phyloP scores from a whole-genome alignment of 1,140 invertebrate genomes.

The Zaprionus gabonicus region DNA sequence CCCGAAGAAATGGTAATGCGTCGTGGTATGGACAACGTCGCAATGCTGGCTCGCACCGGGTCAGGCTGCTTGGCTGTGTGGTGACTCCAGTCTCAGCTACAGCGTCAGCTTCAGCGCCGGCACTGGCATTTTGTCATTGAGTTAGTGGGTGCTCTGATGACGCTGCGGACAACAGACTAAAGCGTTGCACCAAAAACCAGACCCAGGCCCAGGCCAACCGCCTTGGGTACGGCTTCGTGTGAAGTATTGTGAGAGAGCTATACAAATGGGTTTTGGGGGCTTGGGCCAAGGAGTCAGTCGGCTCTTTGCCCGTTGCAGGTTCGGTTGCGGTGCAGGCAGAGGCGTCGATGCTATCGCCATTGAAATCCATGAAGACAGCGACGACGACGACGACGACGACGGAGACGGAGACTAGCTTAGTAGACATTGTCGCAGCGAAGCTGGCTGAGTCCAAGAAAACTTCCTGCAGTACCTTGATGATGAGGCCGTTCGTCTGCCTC shows the following conservation, averaged over 20 bases:
- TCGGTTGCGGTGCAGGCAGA: slow-evolving; percentile 38
- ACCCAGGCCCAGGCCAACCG: neutral
- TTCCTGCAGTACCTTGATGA: slow-evolving; percentile 75
- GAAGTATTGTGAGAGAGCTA: slow-evolving; percentile 83
- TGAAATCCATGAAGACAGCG: slow-evolving; percentile 72
- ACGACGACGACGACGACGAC: slow-evolving; percentile 45
- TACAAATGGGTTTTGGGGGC: slow-evolving; percentile 80
- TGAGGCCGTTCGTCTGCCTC: slow-evolving; percentile 50
- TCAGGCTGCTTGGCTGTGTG: slow-evolving; percentile 29
- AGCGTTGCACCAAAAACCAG: slow-evolving; percentile 1
- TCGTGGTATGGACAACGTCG: slow-evolving; percentile 28
- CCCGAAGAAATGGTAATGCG: slow-evolving; percentile 82
- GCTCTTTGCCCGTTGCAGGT: slow-evolving; percentile 52
- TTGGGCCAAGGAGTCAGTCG: slow-evolving; percentile 75
- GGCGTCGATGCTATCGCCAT: slow-evolving; percentile 81
- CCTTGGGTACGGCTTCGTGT: slow-evolving; percentile 61
- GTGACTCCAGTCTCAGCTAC: slow-evolving; percentile 7
- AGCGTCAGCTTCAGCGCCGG: slow-evolving; percentile 1
- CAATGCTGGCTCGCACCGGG: slow-evolving; percentile 34
- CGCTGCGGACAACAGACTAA: slow-evolving; percentile 18
- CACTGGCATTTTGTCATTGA: slow-evolving; percentile 77
- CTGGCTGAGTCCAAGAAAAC: slow-evolving; percentile 40
- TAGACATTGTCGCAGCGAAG: slow-evolving; percentile 59
- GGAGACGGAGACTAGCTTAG: slow-evolving; percentile 61
- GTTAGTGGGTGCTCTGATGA: slow-evolving; percentile 74